Evolutionary conservation across 2,888 invertebrate species (phyloP), one percentile per base, ranked within the genome.

Genomic region (Drosophila antonietae): DNA sequence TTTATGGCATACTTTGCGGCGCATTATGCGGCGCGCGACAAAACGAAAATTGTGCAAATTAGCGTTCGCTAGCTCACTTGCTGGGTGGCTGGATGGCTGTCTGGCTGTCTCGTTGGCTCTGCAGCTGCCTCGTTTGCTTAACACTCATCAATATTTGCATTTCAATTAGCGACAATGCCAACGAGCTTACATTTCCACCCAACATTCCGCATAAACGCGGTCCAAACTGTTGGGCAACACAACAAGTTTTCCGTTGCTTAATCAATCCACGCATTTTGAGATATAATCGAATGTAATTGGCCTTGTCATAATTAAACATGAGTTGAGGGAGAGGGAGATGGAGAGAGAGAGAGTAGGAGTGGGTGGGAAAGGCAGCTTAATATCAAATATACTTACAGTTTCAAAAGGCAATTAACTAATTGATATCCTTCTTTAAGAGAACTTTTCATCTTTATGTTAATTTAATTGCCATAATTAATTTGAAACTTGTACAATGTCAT

Each of bases 1-100:
- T 80, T 80, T 72, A 73, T 82, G 83, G 83, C 80, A 88, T 82
- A 88, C 83, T 84, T 88, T 88, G 89, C 72, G 89, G 87, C 86
- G 83, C 81, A 83, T 84, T 88, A 86, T 84, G 87, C 76, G 87
- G 88, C 81, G 80, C 80, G 80, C 83, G 88, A 78, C 75, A 75
- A 78, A 88, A 80, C 80, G 83, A 81, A 78, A 83, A 89, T 84
- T 87, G 85, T 77, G 77, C 87, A 89, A 89, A 88, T 86, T 88
- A 86, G 82, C 80, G 70, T 68, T 73, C 43, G 67, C 67, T 73
- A 67, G 78, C 77, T 81, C 79, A 66, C 20, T 52, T 20, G 18
- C 52, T 52, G 20, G 35, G 14, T 37, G 35, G 14, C 15, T 39
- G 39, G 3, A 14, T 23, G 8, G 12, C 9, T 15, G 23, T n/a